Base-by-base conservation (phyloP, 1,140 invertebrate genomes). In the Drosophila dunni region DNA sequence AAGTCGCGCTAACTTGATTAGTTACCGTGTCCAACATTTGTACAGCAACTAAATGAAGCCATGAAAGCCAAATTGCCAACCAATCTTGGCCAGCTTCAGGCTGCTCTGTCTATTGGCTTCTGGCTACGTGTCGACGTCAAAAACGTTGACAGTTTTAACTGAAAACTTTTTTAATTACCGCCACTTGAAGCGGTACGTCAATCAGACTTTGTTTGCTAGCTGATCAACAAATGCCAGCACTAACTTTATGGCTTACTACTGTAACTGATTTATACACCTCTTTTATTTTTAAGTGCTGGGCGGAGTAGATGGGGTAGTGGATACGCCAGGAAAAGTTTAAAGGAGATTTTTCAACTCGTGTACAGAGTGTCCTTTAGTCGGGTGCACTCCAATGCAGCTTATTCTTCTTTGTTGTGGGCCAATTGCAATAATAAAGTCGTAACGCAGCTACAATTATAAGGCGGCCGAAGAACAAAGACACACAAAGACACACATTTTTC, bases 401-500 rank as follows among this genome's bases (percentile, higher is more conserved):
- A 10, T n/a, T 34, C 17, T 11, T 24, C 2, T 17, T 5, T 17
- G 8, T 15, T 24, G 46, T 48, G 38, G 50, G 24, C 8, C 36
- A 53, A 48, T 53, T 60, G 74, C 73, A 53, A 69, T 88, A 88
- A 88, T 88, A 88, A 83, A 88, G 83, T 88, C 83, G 83, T 88
- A 88, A 84, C 84, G 84, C 84, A 84, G 79, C 73, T 88, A 89
- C 84, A 88, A 88, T 88, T 88, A 88, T 88, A 88, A 88, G 79
- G 83, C 83, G 83, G 83, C 69, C 62, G 44, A 53, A 88, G 83
- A 83, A 88, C 83, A 88, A 88, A 88, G 83, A 58, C 79, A 79
- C 79, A 83, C 84, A 29, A 6, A 29, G 69, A 73, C 84, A 89
- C 60, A 88, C 79, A 88, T 88, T 89, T 79, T 66, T 60, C 68